Conservation (phyloP, 2,113 vertebrate species). For the Pterocles gutturalis region DNA sequence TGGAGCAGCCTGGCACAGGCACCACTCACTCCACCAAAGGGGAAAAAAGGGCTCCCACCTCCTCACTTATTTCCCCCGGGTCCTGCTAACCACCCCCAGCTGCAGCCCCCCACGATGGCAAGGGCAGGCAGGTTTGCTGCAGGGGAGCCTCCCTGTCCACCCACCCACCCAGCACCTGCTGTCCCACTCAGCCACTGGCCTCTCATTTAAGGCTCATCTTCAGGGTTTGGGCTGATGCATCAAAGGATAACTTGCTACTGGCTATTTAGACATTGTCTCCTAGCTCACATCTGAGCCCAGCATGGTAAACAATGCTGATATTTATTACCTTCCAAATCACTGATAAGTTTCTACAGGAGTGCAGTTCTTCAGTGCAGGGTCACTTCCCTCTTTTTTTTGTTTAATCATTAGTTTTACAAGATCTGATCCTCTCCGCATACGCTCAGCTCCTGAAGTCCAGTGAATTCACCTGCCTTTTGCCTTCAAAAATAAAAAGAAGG, state of each 20-base stretch:
- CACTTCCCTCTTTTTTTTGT: not conserved
- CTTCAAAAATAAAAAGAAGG: not conserved
- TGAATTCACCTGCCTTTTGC: not conserved
- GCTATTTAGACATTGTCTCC: not conserved
- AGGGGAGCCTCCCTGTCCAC: not conserved
- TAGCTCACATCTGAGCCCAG: not conserved
- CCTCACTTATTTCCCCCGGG: not conserved
- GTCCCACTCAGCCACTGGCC: not conserved
- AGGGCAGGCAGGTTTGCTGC: not conserved
- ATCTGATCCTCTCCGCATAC: not conserved
- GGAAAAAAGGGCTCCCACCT: accelerated
- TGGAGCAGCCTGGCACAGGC: not conserved
- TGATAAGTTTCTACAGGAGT: not conserved
- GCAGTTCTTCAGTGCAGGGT: not conserved
- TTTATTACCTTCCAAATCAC: not conserved
- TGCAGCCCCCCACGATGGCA: accelerated
- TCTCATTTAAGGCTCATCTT: not conserved
- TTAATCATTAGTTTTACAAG: not conserved
- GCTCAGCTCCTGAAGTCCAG: not conserved
- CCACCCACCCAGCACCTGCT: not conserved
- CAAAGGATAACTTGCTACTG: not conserved
- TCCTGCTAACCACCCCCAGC: not conserved
- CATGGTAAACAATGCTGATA: not conserved
- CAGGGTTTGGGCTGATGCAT: not conserved
- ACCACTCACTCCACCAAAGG: accelerated